Conservation (phyloP, 2,888 invertebrate species). For the Drosophila kuntzei region DNA sequence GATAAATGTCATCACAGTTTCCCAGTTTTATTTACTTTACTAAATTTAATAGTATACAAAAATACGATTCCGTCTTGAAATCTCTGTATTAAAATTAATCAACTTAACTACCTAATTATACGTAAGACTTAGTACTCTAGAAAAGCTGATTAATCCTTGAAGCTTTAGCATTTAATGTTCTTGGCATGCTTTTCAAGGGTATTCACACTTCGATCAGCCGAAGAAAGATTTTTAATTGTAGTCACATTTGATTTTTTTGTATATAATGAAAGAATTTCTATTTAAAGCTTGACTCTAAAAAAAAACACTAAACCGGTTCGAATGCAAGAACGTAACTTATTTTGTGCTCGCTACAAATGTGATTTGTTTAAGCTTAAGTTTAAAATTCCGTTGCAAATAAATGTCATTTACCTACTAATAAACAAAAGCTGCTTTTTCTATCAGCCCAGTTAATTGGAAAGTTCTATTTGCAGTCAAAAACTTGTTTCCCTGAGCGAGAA, state of each 20-base stretch:
- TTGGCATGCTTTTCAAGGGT: constrained; percentile 13
- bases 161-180: constrained; percentile 1
- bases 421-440: not conserved
- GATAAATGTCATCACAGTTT: constrained; percentile 27
- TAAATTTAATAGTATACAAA: constrained; percentile 31
- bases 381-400: constrained; percentile 60
- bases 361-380: constrained; percentile 60
- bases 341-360: constrained; percentile 61
- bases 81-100: constrained; percentile 22
- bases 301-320: constrained; percentile 34
- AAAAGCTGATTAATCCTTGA: not conserved
- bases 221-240: constrained; percentile 17
- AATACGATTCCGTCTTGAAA: constrained; percentile 44
- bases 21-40: constrained; percentile 15
- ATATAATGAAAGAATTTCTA: constrained; percentile 29
- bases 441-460: constrained; percentile 7
- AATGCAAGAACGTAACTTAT: constrained; percentile 38
- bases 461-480: constrained; percentile 42
- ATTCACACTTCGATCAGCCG: constrained; percentile 12
- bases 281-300: constrained; percentile 17
- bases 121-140: constrained; percentile 23
- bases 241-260: constrained; percentile 25
- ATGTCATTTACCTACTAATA: constrained; percentile 52
- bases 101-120: constrained; percentile 28
- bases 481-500: not conserved